Percentiles rank a stretch among this genome's conserved stretches.
Conservation (phyloP, 1,140 invertebrate species). For the Melitaea cinxia region DNA sequence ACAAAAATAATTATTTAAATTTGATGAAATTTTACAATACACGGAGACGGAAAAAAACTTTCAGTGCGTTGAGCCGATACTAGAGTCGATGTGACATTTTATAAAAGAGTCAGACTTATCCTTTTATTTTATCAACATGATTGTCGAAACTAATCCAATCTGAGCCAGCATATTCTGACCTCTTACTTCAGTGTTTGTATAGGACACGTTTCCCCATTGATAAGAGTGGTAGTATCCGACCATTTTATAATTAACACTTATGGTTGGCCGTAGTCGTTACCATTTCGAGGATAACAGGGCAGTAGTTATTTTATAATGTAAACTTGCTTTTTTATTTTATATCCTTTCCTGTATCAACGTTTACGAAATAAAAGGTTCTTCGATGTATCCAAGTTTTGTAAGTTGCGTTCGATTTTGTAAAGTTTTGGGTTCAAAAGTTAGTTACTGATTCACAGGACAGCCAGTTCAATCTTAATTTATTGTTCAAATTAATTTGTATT, state of each 20-base stretch:
- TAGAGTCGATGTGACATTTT: no score
- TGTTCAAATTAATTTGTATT: neutral
- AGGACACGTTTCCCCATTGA: conserved; percentile 12
- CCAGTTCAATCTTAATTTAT: neutral
- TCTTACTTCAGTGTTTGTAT: conserved; percentile 13
- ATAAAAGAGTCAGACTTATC: no score
- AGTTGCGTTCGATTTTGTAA: neutral
- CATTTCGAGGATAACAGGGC: conserved; percentile 1
- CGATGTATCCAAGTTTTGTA: no score
- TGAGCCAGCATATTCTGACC: conserved; percentile 8
- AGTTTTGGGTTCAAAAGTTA: neutral
- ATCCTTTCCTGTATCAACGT: no score
- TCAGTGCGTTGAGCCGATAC: no score
- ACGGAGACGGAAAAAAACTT: no score
- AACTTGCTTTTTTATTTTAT: neutral
- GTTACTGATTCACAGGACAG: neutral
- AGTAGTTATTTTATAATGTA: neutral
- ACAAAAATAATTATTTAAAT: no score
- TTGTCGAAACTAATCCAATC: neutral
- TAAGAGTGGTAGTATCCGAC: conserved; percentile 14
- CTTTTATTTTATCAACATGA: neutral
- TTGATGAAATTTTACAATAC: no score
- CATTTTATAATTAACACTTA: conserved; percentile 17
- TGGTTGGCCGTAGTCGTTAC: neutral
- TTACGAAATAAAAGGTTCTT: no score